A percentile compares a stretch with the other conserved stretches of the same genome.
Conservation (phyloP, 2,888 invertebrate genomes). For the Eustalomyia histrio region DNA sequence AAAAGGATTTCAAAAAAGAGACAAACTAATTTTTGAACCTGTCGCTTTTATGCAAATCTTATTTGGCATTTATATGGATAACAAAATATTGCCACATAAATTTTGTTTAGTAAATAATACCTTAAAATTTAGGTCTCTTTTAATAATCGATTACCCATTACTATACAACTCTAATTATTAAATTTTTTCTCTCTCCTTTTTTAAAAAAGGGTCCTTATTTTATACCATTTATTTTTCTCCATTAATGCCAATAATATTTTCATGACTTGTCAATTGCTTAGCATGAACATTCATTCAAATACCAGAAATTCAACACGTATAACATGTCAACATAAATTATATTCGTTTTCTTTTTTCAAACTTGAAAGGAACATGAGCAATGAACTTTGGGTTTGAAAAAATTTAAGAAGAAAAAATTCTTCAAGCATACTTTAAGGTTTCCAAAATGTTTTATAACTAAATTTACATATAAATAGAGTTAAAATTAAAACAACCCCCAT, state of each 20-base stretch:
- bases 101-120: no score
- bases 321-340: conserved; percentile 57
- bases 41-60: no score
- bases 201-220: background rate
- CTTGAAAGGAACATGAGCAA: conserved; percentile 10
- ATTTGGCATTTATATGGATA: no score
- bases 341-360: conserved; percentile 5
- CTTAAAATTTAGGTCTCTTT: no score
- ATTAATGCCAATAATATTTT: conserved; percentile 37
- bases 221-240: background rate
- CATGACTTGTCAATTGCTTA: conserved; percentile 51
- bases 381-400: conserved; percentile 23
- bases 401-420: conserved; percentile 10
- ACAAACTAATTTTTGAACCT: no score
- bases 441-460: conserved; percentile 44
- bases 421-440: conserved; percentile 43
- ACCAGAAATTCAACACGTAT: conserved; percentile 54
- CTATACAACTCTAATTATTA: background rate
- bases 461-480: conserved; percentile 60
- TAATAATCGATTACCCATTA: no score
- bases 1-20: no score
- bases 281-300: conserved; percentile 2
- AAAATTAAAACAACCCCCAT: conserved; percentile 41
- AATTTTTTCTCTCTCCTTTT: background rate
- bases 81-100: no score